phyloP scores from a whole-genome alignment of 92 coral and sea anemone species.

The Porites cylindrica region DNA sequence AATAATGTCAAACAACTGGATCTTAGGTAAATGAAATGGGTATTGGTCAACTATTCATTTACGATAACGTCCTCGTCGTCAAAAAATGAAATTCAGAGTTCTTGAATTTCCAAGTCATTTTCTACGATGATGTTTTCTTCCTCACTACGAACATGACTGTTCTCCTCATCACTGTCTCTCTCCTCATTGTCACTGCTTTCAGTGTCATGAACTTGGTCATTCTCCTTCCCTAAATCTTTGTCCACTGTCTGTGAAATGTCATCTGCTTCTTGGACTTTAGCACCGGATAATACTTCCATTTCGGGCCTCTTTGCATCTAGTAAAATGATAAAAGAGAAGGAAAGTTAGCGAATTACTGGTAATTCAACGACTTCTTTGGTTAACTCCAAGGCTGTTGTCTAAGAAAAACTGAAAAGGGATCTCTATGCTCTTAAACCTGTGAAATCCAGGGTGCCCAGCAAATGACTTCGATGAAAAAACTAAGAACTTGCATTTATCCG shows the following conservation, averaged over 20 bases:
- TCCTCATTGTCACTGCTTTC: conserved; percentile 17
- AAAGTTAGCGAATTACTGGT: not conserved
- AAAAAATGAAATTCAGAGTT: not conserved
- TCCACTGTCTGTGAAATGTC: not conserved
- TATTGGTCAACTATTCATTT: too few species aligned
- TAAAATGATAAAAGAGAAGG: not conserved
- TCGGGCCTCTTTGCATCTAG: not conserved
- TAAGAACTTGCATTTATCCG: too few species aligned
- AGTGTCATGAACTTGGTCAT: not conserved
- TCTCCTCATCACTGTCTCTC: not conserved
- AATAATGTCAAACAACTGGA: too few species aligned
- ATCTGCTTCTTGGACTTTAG: not conserved
- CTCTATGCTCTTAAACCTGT: too few species aligned
- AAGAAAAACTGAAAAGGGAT: too few species aligned
- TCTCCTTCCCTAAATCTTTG: not conserved
- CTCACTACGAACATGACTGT: not conserved
- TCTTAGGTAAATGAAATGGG: too few species aligned
- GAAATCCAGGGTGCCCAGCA: too few species aligned
- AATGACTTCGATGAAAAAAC: too few species aligned
- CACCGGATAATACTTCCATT: not conserved
- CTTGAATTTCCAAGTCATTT: conserved; percentile 22
- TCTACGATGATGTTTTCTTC: not conserved
- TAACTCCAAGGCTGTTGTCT: too few species aligned
- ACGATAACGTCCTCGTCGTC: too few species aligned
- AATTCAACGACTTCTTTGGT: too few species aligned